A percentile compares a stretch with the other conserved stretches of the same genome.
Evolutionary conservation across 30 jellyfish, hydroid and myxozoan genomes (phyloP).

Genomic region (Phacellophora camtschatica): DNA sequence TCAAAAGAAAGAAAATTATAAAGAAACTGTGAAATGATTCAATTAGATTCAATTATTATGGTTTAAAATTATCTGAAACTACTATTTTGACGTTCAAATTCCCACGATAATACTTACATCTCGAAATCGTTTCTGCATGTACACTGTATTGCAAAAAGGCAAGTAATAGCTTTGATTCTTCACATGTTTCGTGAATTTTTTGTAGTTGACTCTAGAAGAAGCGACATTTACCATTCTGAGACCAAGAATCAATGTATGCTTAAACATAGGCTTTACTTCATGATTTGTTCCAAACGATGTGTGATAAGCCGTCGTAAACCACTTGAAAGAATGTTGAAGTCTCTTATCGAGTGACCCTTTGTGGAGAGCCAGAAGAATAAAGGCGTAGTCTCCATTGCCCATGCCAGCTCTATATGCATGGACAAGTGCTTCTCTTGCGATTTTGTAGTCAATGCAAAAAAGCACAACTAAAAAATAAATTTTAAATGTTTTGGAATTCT

Average conservation of each 20-base stretch:
- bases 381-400: slow-evolving; percentile 50
- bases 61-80: no score
- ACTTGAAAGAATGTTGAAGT: slow-evolving; percentile 4
- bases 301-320: slow-evolving; percentile 13
- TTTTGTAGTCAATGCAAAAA: background rate
- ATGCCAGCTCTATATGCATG: slow-evolving; percentile 31
- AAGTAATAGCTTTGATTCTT: background rate
- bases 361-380: slow-evolving; percentile 31
- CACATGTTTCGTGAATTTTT: background rate
- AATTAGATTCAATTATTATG: no score
- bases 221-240: background rate
- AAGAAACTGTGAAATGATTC: no score
- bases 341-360: background rate
- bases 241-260: slow-evolving; percentile 19
- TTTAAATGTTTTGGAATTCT: no score
- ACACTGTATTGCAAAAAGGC: background rate
- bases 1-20: no score
- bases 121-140: no score
- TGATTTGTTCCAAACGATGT: background rate
- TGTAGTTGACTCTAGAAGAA: background rate
- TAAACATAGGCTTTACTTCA: background rate
- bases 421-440: slow-evolving; percentile 61
- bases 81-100: no score
- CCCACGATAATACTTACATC: no score
- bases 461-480: slow-evolving; percentile 47